Base-by-base conservation (phyloP, 1,140 invertebrate genomes). In the Octopus sinensis region DNA sequence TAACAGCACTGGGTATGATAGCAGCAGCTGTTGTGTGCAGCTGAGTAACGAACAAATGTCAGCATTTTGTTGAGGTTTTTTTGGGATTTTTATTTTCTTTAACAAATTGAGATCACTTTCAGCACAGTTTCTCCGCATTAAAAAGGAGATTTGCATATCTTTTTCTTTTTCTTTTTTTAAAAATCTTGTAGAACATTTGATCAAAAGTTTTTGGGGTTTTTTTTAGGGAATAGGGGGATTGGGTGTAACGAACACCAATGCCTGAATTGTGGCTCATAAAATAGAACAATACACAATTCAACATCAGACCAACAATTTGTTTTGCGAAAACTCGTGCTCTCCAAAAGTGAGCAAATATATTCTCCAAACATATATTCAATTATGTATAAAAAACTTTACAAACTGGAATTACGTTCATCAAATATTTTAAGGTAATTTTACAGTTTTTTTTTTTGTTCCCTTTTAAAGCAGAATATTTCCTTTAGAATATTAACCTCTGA, bases 201-300 rank as follows among this genome's bases (percentile, higher is more conserved):
- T 77, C 76, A 77, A 77, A 77, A 77, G 76, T 73, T 73, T 10
- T 13, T 43, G 30, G 30, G 30, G 1, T 43, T 51, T 77, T 76
- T 77, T 51, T 23, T 43, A 77, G 76, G 76, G 76, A 77, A 51
- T 77, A 51, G 52, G 76, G 76, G 10, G 43, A 23, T 77, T 77
- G 76, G 76, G 76, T 77, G 76, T 77, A 77, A 77, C 76, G 52
- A 77, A 77, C 76, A 77, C 76, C 76, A 77, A 77, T 77, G 76
- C 76, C 76, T 77, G 76, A 77, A 77, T 77, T 77, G 76, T 77
- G 76, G 76, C 76, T 77, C 80, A 81, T 81, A 81, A 81, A 81
- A 81, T 81, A 81, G 80, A 81, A 81, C 80, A 81, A 81, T 81
- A 81, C 73, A 81, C 80, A 81, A 77, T 81, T 81, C 75, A 73